Base-by-base conservation (phyloP, 1,140 invertebrate genomes). In the Andricus grossulariae region DNA sequence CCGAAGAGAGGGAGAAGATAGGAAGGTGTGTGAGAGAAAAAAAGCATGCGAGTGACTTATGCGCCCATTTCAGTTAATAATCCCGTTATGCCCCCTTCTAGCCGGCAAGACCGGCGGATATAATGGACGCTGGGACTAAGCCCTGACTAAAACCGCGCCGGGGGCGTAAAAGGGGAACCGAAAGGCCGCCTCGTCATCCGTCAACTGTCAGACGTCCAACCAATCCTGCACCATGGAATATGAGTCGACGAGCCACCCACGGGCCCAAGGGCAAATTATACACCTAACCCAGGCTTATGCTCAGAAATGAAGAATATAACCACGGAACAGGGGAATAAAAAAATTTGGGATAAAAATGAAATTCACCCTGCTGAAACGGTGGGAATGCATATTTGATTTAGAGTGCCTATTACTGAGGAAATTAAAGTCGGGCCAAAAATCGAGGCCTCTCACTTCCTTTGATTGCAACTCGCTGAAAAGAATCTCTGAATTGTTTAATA, bases 151-250 rank as follows among this genome's bases (percentile, higher is more conserved):
- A 66, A 66, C 60, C 60, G 51, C 77, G 50, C 45, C 55, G 79
- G 80, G 79, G 79, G 82, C 80, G 83, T 82, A 80, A 55, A 75
- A 76, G 76, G 82, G 72, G 78, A 74, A 81, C 82, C 87, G 82
- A 86, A 81, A 87, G 89, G 89, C 90, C 87, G 90, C 83, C 89
- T 91, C 86, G 87, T 91, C 87, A 91, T 91, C 85, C 90, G 89
- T 91, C 90, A 91, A 90, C 83, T 91, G 90, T 91, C 90, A 90
- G 86, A 87, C 86, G 79, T 83, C 84, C 80, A 83, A 85, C 90
- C 90, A 91, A 91, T 91, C 90, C 90, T 86, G 84, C 81, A 85
- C 85, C 70, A 72, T 77, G 82, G 79, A 87, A 88, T 86, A 82
- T 81, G 76, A 86, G 85, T 82, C 76, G 73, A 75, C 75, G 81